phyloP scores from a whole-genome alignment of 2,113 vertebrate genomes.

The Malaclemys terrapin region DNA sequence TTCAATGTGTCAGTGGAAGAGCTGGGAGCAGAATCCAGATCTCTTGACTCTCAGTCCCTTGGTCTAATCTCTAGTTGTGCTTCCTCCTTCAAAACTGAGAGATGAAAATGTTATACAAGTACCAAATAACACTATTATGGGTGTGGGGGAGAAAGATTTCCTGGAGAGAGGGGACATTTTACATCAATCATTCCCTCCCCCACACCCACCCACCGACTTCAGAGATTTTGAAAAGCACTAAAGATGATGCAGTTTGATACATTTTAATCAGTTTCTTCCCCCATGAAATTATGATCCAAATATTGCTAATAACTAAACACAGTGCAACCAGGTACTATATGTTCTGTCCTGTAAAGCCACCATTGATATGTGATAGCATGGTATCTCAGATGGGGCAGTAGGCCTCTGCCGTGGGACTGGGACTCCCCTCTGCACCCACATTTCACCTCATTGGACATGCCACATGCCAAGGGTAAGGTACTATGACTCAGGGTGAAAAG shows the following conservation, averaged over 20 bases:
- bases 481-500: neutral
- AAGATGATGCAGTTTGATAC: constrained; percentile 36
- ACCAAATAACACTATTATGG: constrained; percentile 32
- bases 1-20: rapidly evolving
- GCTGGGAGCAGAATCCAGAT: neutral
- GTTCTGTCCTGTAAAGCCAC: neutral
- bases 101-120: constrained; percentile 34
- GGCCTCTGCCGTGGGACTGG: neutral
- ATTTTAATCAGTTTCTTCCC: constrained; percentile 60
- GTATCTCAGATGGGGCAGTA: neutral
- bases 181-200: constrained; percentile 70
- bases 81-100: neutral
- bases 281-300: constrained; percentile 21
- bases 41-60: neutral
- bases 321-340: neutral
- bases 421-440: neutral
- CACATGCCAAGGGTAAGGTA: neutral
- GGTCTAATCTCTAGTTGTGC: neutral
- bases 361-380: neutral
- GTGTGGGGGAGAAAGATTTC: constrained; percentile 67
- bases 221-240: constrained; percentile 66
- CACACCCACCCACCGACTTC: constrained; percentile 69
- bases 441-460: neutral
- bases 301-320: neutral
- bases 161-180: constrained; percentile 71